Conservation (phyloP, 2,888 invertebrate genomes). For the Xylocampa areola region DNA sequence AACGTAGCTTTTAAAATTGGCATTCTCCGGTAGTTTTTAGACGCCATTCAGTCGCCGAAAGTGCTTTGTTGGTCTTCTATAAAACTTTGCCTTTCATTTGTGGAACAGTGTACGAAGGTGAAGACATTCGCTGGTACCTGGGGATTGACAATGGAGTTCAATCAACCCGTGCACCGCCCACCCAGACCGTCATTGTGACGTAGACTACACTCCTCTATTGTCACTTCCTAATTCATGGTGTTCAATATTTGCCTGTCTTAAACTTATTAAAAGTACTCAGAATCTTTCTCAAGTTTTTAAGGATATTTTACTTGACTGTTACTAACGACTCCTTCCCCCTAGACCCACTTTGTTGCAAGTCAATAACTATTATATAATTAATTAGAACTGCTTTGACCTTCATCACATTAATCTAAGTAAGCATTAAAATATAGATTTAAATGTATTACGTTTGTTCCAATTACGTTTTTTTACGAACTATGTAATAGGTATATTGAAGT, state of each 20-base stretch:
- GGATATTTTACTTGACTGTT: no score
- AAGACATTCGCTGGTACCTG: constrained; percentile 77
- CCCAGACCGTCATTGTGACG: constrained; percentile 81
- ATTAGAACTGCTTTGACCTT: no score
- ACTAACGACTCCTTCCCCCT: no score
- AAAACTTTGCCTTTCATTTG: constrained; percentile 68
- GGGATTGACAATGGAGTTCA: constrained; percentile 85
- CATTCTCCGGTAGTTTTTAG: constrained; percentile 68
- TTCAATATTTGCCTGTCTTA: neutral
- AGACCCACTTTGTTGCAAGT: no score
- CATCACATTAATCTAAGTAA: neutral
- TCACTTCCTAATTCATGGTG: constrained; percentile 71
- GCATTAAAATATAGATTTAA: no score
- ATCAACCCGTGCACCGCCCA: constrained; percentile 83
- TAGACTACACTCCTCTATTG: constrained; percentile 75
- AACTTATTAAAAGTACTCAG: neutral
- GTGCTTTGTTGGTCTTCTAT: constrained; percentile 67
- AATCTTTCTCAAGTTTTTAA: no score
- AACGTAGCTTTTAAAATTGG: constrained; percentile 70
- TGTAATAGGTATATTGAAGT: constrained; percentile 1
- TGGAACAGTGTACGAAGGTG: constrained; percentile 64
- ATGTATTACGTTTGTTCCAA: no score
- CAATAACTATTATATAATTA: no score
- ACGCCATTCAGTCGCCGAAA: constrained; percentile 70
- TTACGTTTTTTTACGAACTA: constrained; percentile 2